A percentile compares a stretch with the other conserved stretches of the same genome.
Conservation (phyloP, 2,113 vertebrate genomes). For the Circaetus cinerascens region DNA sequence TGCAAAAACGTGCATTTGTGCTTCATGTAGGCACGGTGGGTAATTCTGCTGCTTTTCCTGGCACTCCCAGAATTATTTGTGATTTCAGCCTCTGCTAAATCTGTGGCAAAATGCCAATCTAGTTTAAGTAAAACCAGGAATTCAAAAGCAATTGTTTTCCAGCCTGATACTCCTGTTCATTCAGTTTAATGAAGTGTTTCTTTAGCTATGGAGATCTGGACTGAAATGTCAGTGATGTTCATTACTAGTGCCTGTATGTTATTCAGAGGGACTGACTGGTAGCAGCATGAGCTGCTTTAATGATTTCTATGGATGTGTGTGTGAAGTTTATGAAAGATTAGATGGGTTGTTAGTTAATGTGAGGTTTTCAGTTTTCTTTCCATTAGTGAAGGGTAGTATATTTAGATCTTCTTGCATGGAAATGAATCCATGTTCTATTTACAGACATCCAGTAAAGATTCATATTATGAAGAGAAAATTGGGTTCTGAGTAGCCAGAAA, state of each 20-base stretch:
- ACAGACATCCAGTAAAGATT: neutral
- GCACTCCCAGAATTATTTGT: neutral
- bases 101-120: neutral
- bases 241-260: neutral
- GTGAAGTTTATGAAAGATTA: neutral
- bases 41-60: neutral
- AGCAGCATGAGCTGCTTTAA: neutral
- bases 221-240: neutral
- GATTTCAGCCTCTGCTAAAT: neutral
- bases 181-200: neutral
- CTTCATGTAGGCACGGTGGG: neutral
- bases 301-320: neutral
- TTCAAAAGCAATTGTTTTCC: neutral
- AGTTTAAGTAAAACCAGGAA: neutral
- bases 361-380: neutral
- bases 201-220: neutral
- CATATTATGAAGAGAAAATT: neutral
- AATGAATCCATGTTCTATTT: constrained; percentile 29
- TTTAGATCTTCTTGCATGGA: constrained; percentile 20
- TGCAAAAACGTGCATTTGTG: neutral
- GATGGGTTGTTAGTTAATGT: neutral
- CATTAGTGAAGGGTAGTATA: neutral
- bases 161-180: neutral
- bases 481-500: constrained; percentile 16
- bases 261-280: neutral